These are phyloP conservation scores for Paramisgurnus dabryanus DNA, from an alignment of 2,113 vertebrate genomes.

Conservation along the genomic window DNA sequence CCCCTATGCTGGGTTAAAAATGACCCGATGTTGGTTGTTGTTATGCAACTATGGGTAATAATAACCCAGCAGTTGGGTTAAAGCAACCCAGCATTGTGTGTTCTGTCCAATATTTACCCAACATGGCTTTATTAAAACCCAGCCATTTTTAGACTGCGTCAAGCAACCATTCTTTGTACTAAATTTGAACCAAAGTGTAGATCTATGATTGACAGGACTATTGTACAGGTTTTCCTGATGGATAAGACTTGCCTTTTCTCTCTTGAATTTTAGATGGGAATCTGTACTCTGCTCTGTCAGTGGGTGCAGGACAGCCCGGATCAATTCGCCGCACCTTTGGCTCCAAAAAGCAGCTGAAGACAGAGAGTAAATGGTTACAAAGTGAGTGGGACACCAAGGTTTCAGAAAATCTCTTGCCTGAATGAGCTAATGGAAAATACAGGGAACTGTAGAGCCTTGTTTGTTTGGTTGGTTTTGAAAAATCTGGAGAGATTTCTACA, in stretches of 20 bases:
- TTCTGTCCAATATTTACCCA: too few species aligned
- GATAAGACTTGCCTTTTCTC: slow-evolving; percentile 21
- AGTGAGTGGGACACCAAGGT: slow-evolving; percentile 70
- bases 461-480: not conserved
- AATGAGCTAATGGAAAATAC: not conserved
- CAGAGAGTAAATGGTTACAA: slow-evolving; percentile 78
- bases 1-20: too few species aligned
- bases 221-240: not conserved
- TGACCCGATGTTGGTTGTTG: too few species aligned
- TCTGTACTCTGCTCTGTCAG: slow-evolving; percentile 78
- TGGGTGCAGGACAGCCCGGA: slow-evolving; percentile 65
- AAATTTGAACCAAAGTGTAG: not conserved
- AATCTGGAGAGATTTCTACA: not conserved
- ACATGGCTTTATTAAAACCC: too few species aligned
- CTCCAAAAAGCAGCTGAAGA: slow-evolving; percentile 74
- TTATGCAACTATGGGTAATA: too few species aligned
- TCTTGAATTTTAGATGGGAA: slow-evolving; percentile 69
- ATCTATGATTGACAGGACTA: not conserved
- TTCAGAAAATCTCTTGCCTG: not conserved
- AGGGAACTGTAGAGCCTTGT: too few species aligned
- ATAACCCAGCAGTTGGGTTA: too few species aligned
- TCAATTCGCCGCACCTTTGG: slow-evolving; percentile 76
- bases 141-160: not conserved
- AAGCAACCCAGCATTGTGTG: too few species aligned
- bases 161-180: not conserved